Conservation (phyloP, 2,113 vertebrate genomes). For the Cyprinodon tularosa region DNA sequence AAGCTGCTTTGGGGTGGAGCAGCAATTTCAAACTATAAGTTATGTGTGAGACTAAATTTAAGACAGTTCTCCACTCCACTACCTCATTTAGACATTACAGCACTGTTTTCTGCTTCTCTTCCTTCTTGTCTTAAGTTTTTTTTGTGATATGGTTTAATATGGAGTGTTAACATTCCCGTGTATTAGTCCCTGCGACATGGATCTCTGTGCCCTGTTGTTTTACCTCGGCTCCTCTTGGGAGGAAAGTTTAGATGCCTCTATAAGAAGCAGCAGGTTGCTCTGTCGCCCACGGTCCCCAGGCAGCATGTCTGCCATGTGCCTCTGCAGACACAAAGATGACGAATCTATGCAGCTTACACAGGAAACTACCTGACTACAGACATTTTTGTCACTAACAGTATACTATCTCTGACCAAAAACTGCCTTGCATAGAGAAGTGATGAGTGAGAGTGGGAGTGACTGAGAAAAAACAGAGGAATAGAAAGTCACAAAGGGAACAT, state of each 20-base stretch:
- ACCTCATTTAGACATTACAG: slow-evolving; percentile 14
- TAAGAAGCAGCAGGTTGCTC: slow-evolving; percentile 49
- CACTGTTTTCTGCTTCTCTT: neutral
- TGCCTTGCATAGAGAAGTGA: slow-evolving; percentile 49
- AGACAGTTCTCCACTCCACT: slow-evolving; percentile 24
- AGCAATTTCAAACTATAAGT: slow-evolving; percentile 38
- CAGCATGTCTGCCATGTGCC: slow-evolving; percentile 58
- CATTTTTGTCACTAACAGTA: slow-evolving; percentile 9
- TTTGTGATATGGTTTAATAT: slow-evolving; percentile 3
- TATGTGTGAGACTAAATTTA: slow-evolving; percentile 28
- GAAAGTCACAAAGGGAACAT: slow-evolving; percentile 51
- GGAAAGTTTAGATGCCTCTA: slow-evolving; percentile 43
- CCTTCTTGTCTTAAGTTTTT: neutral
- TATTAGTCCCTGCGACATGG: slow-evolving; percentile 14
- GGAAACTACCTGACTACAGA: slow-evolving; percentile 24
- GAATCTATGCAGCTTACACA: slow-evolving; percentile 9
- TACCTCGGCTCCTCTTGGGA: slow-evolving; percentile 72
- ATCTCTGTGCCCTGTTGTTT: slow-evolving; percentile 46
- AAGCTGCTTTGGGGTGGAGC: slow-evolving; percentile 67
- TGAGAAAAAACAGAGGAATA: slow-evolving; percentile 55
- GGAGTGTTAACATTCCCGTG: neutral
- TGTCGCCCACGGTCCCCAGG: slow-evolving; percentile 55
- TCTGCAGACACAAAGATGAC: slow-evolving; percentile 2
- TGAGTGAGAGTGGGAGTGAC: slow-evolving; percentile 37
- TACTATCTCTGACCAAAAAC: slow-evolving; percentile 12